Evolutionary conservation across 2,797 vertebrate species (phyloP).

Genomic region (Avahi laniger): DNA sequence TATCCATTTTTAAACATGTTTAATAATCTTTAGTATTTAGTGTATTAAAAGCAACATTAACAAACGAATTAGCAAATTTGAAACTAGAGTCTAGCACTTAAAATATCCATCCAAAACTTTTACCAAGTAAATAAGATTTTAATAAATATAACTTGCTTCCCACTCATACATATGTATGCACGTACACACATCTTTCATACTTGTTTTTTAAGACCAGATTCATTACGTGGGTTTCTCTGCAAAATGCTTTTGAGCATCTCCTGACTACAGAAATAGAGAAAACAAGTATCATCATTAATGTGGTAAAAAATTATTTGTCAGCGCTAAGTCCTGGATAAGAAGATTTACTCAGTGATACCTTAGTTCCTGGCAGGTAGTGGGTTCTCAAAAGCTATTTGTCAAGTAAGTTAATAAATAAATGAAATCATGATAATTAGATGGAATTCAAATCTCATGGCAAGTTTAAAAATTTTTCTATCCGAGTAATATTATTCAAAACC

Average conservation of each 20-base stretch:
- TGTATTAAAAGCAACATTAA: not conserved
- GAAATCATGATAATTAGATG: not conserved
- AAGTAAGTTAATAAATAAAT: not conserved
- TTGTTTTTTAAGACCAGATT: not conserved
- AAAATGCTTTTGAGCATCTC: not conserved
- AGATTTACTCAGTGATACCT: not conserved
- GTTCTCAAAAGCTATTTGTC: not conserved
- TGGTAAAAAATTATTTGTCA: not conserved
- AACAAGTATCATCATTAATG: not conserved
- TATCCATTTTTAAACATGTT: not conserved
- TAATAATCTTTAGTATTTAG: not conserved
- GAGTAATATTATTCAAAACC: not conserved
- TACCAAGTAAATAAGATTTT: not conserved
- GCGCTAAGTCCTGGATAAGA: not conserved
- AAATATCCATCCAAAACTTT: not conserved
- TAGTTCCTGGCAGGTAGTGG: not conserved
- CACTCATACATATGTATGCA: not conserved
- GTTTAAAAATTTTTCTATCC: not conserved
- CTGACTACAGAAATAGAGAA: not conserved
- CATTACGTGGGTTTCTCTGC: not conserved
- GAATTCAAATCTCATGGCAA: not conserved
- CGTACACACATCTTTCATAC: not conserved
- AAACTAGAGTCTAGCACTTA: not conserved
- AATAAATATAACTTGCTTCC: not conserved
- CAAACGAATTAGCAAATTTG: not conserved